A percentile compares a stretch with the other conserved stretches of the same genome.
Evolutionary conservation across 2,888 invertebrate species (phyloP).

Genomic region (Plagiodera versicolora): DNA sequence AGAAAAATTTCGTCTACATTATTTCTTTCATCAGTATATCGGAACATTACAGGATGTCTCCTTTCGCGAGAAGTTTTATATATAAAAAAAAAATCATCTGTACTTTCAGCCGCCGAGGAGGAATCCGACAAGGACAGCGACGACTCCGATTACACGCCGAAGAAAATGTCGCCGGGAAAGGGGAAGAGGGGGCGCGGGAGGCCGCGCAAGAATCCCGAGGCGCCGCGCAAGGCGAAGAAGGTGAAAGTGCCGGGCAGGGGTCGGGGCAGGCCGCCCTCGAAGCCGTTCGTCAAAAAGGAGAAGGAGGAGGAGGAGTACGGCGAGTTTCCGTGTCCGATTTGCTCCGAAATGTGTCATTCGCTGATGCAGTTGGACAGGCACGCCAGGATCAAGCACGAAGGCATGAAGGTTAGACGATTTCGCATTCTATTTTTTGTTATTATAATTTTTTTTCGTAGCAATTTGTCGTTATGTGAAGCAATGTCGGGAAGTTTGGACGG

Average conservation of each 20-base stretch:
- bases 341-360: constrained; percentile 45
- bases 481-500: no score
- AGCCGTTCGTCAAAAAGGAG: constrained; percentile 34
- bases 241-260: constrained; percentile 27
- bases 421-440: not conserved
- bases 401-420: constrained; percentile 36
- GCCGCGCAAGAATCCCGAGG: constrained; percentile 45
- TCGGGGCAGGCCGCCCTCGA: constrained; percentile 39
- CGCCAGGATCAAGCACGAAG: constrained; percentile 42
- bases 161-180: constrained; percentile 34
- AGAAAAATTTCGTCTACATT: no score
- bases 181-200: constrained; percentile 45
- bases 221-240: constrained; percentile 24
- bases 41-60: no score
- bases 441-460: not conserved
- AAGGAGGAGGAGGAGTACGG: constrained; percentile 44
- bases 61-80: no score
- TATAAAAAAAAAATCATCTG: no score
- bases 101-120: constrained; percentile 19
- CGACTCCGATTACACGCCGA: constrained; percentile 50
- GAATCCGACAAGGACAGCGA: constrained; percentile 41
- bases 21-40: no score
- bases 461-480: constrained; percentile 2
- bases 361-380: constrained; percentile 47
- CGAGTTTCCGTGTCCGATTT: constrained; percentile 45